Evolutionary conservation across 2,888 invertebrate genomes (phyloP), one percentile per base, ranked within the genome.

Genomic region (Brachypalpus laphriformis): DNA sequence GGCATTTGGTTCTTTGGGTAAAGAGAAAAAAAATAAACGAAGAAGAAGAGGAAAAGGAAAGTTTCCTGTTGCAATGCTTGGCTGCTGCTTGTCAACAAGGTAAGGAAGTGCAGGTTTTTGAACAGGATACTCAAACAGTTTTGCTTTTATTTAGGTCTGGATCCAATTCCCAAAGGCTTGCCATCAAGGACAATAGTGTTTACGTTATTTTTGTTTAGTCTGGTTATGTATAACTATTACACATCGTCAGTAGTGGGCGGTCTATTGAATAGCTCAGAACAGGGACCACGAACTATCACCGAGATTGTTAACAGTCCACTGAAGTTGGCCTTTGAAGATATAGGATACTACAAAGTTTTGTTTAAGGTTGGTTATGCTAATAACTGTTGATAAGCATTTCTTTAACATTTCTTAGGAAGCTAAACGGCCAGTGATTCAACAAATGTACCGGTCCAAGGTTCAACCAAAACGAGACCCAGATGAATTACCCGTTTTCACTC

Each of bases 161-260:
- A 90, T 54, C 89, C 90, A 0, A 87, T 89, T 71, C 90, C 91
- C 2, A 87, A 70, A 4, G 88, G 87, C 18, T 61, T 88, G 5
- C 75, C 91, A 0, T 88, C 89, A 0, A 89, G 91, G 2, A 89
- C 89, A 3, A 87, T 91, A 11, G 87, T 89, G 0, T 87, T 90
- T 3, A 89, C 89, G 0, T 78, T 89, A 11, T 89, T 91, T 47
- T 16, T 90, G 1, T 90, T 90, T 61, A 89, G 90, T 0, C 56
- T 91, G 9, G 87, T 92, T 7, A 88, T 91, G 88, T 92, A 91
- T 20, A 92, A 92, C 57, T 92, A 90, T 81, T 92, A 92, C 61
- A 92, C 91, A 3, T 92, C 91, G 6, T 91, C 91, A 0, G 90
- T 92, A 0, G 91, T 92, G 42, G 91, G 91, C n/a, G 91, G 90